phyloP scores from a whole-genome alignment of 2,113 vertebrate species.

The Lepus americanus region DNA sequence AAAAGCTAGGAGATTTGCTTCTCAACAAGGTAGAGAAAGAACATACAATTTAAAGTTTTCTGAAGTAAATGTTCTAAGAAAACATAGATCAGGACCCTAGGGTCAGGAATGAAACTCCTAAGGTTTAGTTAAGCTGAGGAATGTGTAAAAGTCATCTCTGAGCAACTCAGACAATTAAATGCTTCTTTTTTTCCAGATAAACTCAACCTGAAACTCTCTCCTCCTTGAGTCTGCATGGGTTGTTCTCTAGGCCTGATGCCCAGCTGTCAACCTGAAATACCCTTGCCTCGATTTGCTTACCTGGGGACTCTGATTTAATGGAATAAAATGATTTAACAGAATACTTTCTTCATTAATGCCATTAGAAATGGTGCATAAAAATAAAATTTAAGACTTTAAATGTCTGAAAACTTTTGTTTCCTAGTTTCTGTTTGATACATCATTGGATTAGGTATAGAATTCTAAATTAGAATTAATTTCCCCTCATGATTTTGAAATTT shows the following conservation, averaged over 20 bases:
- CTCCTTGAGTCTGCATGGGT: neutral
- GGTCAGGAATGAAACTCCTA: neutral
- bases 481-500: neutral
- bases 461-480: conserved; percentile 4
- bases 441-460: neutral
- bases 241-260: neutral
- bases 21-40: neutral
- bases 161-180: neutral
- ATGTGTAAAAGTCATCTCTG: neutral
- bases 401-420: neutral
- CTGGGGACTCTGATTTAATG: neutral
- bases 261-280: neutral
- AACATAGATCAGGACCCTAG: neutral
- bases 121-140: neutral
- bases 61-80: neutral
- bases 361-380: neutral
- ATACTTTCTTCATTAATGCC: neutral
- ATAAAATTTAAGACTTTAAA: neutral
- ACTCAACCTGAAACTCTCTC: neutral
- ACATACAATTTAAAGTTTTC: neutral
- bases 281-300: neutral
- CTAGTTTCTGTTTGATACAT: neutral
- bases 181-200: neutral
- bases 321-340: neutral
- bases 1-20: neutral